Percentiles rank a stretch among this genome's conserved stretches.
Evolutionary conservation across 2,888 invertebrate species (phyloP).

Genomic region (Arge pagana): DNA sequence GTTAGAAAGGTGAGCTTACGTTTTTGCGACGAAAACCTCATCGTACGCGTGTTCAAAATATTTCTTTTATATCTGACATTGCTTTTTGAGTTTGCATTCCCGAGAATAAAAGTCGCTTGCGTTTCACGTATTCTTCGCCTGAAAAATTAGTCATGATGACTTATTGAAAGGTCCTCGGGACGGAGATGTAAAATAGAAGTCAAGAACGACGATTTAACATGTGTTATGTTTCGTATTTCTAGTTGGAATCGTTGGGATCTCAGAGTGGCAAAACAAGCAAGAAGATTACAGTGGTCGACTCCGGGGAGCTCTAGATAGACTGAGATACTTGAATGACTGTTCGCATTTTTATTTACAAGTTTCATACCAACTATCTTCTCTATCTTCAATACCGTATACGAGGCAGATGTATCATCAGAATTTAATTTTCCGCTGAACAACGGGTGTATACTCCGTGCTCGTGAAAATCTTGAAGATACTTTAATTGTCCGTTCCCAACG

Average conservation of each 20-base stretch:
- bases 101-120: neutral
- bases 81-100: neutral
- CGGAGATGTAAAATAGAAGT: no score
- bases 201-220: no score
- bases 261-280: slow-evolving; percentile 84
- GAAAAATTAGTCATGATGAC: no score
- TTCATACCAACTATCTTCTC: slow-evolving; percentile 40
- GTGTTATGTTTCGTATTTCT: slow-evolving; percentile 27
- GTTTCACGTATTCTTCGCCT: no score
- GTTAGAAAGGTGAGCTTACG: slow-evolving; percentile 73
- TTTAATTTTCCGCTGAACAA: no score
- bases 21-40: no score
- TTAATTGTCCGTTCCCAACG: no score
- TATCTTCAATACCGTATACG: slow-evolving; percentile 14
- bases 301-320: slow-evolving; percentile 74
- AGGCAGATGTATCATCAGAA: slow-evolving; percentile 14
- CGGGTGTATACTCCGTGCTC: no score
- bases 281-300: slow-evolving; percentile 79
- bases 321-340: slow-evolving; percentile 36
- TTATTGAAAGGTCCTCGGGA: no score
- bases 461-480: no score
- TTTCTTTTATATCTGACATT: neutral
- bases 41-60: neutral
- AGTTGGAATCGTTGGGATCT: slow-evolving; percentile 76
- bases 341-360: slow-evolving; percentile 48